Evolutionary conservation across 30 jellyfish, hydroid and myxozoan genomes (phyloP).

Genomic region (Aurelia aurita complex sp. Pacific): DNA sequence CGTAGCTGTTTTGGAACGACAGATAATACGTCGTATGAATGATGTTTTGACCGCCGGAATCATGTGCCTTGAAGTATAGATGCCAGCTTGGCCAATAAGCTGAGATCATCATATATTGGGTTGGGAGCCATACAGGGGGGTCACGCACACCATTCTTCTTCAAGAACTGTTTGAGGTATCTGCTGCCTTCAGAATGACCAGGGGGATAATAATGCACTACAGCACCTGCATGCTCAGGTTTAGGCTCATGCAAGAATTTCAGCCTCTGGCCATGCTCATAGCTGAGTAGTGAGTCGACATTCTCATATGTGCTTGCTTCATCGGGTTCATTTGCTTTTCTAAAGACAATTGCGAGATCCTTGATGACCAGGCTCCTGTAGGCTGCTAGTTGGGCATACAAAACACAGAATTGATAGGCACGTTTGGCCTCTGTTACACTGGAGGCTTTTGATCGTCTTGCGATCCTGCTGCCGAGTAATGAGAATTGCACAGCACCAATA

Average conservation of each 20-base stretch:
- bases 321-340: not conserved
- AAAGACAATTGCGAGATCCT: conserved; percentile 7
- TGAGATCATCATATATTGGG: conserved; percentile 7
- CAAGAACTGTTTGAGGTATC: not conserved
- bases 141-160: not conserved
- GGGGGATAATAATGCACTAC: conserved; percentile 25
- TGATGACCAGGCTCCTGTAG: conserved; percentile 7
- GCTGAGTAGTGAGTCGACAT: too few species aligned
- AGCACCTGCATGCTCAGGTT: conserved; percentile 24
- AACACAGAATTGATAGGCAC: conserved; percentile 16
- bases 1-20: not conserved
- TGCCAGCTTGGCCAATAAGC: conserved; percentile 32
- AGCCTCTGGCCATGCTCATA: not conserved
- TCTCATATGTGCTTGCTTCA: too few species aligned
- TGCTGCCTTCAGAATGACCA: conserved; percentile 28
- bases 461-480: conserved; percentile 8
- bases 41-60: not conserved
- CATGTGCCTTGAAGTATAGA: not conserved
- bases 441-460: conserved; percentile 12
- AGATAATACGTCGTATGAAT: conserved; percentile 6
- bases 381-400: conserved; percentile 30
- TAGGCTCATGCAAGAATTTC: conserved; percentile 20
- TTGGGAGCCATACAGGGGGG: conserved; percentile 22
- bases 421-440: conserved; percentile 27
- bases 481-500: conserved; percentile 33